phyloP scores from a whole-genome alignment of 2,888 invertebrate species.

The Protonemura montana region DNA sequence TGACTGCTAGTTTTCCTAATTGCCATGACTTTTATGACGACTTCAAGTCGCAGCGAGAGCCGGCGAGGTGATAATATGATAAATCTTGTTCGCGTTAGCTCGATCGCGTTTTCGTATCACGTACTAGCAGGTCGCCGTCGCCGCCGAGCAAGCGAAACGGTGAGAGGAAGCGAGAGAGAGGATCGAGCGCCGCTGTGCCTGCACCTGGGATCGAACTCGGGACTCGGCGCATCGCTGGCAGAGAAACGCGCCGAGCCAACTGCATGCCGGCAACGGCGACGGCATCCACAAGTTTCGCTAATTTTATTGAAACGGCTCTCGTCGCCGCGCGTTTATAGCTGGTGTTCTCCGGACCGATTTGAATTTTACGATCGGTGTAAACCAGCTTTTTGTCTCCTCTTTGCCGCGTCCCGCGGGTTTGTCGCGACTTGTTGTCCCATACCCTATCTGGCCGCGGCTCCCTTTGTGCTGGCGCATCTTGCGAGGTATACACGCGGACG shows the following conservation, averaged over 20 bases:
- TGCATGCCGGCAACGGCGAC: neutral
- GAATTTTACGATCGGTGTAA: neutral
- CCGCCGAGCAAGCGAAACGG: neutral
- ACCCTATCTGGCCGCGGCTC: too few relatives aligned
- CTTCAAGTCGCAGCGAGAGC: neutral
- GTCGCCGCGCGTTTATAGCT: neutral
- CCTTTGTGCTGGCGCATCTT: too few relatives aligned
- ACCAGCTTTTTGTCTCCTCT: neutral
- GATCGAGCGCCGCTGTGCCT: too few relatives aligned
- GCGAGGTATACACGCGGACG: neutral
- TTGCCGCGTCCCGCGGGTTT: neutral
- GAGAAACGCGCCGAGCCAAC: neutral
- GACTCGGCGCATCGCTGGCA: neutral
- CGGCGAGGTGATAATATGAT: neutral
- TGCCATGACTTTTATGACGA: neutral
- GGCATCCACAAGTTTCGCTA: neutral
- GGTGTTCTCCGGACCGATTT: neutral
- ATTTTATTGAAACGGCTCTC: neutral
- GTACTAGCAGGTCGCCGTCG: neutral
- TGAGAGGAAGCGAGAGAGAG: neutral
- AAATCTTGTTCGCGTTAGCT: neutral
- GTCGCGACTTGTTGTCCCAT: neutral
- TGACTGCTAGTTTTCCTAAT: neutral
- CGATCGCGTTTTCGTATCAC: neutral
- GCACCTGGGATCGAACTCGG: neutral